Evolutionary conservation across 2,888 invertebrate species (phyloP).

Genomic region (Timema podura): DNA sequence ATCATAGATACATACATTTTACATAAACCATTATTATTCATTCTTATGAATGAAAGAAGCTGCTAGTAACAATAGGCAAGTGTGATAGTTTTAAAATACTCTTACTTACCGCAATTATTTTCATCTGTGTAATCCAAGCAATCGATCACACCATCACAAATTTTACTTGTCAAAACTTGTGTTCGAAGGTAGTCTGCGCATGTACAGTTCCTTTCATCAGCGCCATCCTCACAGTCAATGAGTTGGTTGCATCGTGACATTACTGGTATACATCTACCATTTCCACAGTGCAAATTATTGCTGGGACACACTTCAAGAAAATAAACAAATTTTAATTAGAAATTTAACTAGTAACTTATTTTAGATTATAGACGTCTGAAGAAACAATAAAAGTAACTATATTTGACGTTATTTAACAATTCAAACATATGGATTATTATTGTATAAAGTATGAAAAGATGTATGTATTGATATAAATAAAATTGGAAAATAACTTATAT

Average conservation of each 20-base stretch:
- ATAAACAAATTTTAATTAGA: neutral
- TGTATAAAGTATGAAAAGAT: no score
- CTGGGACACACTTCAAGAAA: conserved; percentile 18
- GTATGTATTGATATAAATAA: no score
- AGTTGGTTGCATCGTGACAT: conserved; percentile 67
- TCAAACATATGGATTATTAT: no score
- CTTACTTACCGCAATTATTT: conserved; percentile 62
- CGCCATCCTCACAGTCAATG: conserved; percentile 64
- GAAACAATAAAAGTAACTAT: no score
- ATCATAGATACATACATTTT: no score
- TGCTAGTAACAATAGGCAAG: no score
- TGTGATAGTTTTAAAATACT: neutral
- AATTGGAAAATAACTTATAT: no score
- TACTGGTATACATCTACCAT: conserved; percentile 60
- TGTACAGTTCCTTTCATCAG: conserved; percentile 67
- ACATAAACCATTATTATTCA: no score
- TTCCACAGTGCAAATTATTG: conserved; percentile 46
- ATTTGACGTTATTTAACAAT: no score
- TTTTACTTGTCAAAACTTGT: conserved; percentile 65
- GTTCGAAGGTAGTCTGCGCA: conserved; percentile 71
- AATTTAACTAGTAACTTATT: neutral
- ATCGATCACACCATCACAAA: conserved; percentile 74
- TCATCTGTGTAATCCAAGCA: conserved; percentile 80
- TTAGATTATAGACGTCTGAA: neutral
- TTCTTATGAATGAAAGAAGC: no score